These are phyloP conservation scores for Chiridota heheva DNA, from an alignment of 35 echinoderm and acorn worm genomes.

Conservation along the genomic window DNA sequence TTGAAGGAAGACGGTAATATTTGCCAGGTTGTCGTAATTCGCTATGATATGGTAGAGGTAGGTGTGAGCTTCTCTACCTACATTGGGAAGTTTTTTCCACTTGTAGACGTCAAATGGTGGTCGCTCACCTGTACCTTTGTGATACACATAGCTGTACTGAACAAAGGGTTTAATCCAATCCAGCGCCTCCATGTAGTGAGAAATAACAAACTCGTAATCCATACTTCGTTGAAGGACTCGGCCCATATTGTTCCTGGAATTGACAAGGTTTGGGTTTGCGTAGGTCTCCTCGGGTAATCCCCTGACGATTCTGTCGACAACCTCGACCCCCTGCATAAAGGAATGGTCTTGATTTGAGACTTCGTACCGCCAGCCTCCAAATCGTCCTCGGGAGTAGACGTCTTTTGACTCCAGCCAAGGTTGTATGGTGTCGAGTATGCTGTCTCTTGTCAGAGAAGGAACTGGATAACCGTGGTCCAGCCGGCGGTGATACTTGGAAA, in stretches of 20 bases:
- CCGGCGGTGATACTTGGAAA: constrained; percentile 46
- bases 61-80: too few relatives aligned
- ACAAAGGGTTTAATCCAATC: constrained; percentile 14
- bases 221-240: neutral
- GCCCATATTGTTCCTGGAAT: constrained; percentile 12
- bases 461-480: constrained; percentile 47
- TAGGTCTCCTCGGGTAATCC: constrained; percentile 29
- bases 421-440: constrained; percentile 4
- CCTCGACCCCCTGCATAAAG: constrained; percentile 53
- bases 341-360: constrained; percentile 55
- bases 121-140: neutral
- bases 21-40: constrained; percentile 14
- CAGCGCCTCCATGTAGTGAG: constrained; percentile 16
- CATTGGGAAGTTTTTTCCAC: too few relatives aligned
- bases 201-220: constrained; percentile 15
- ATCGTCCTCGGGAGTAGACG: constrained; percentile 41
- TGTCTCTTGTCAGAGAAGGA: constrained; percentile 18
- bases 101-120: constrained; percentile 13
- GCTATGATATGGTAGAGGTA: constrained; percentile 18
- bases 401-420: constrained; percentile 36
- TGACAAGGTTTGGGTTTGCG: constrained; percentile 42
- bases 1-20: constrained; percentile 29
- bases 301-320: constrained; percentile 20
- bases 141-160: constrained; percentile 18
- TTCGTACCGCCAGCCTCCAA: constrained; percentile 56